A percentile compares a stretch with the other conserved stretches of the same genome.
Evolutionary conservation across 2,113 vertebrate species (phyloP).

Genomic region (Collichthys lucidus): DNA sequence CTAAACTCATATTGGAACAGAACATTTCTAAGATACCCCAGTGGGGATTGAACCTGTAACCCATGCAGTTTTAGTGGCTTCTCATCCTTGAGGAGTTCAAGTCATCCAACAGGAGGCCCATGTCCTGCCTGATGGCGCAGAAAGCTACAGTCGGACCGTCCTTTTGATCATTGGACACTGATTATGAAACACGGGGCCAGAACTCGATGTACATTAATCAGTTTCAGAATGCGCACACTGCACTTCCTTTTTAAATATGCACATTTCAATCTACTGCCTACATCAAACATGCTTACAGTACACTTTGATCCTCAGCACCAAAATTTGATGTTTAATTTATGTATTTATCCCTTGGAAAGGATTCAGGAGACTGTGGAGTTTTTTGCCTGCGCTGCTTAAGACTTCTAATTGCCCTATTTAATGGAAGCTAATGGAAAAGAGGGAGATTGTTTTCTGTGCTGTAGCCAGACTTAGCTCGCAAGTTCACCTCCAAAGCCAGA

Average conservation of each 20-base stretch:
- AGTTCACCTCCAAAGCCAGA: not conserved
- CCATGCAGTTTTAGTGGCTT: not conserved
- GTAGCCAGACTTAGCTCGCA: not conserved
- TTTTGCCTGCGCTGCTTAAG: slow-evolving; percentile 17
- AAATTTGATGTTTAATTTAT: slow-evolving; percentile 66
- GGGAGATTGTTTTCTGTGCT: slow-evolving; percentile 28
- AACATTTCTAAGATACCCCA: not conserved
- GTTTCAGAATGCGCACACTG: slow-evolving; percentile 42
- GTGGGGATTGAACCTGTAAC: not conserved
- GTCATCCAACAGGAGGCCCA: not conserved
- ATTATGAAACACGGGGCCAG: slow-evolving; percentile 35
- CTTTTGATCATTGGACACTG: slow-evolving; percentile 64
- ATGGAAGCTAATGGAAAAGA: slow-evolving; percentile 25
- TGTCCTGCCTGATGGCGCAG: not conserved
- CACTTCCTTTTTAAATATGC: slow-evolving; percentile 47
- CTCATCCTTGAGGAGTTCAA: not conserved
- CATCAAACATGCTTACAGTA: slow-evolving; percentile 57
- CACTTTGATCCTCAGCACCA: slow-evolving; percentile 66
- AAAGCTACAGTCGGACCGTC: slow-evolving; percentile 19
- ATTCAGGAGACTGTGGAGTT: slow-evolving; percentile 20
- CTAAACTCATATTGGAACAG: not conserved
- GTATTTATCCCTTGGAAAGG: slow-evolving; percentile 60
- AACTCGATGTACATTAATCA: slow-evolving; percentile 41
- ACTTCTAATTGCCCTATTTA: slow-evolving; percentile 50
- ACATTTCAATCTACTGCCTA: slow-evolving; percentile 31